Conservation (phyloP, 2,113 vertebrate genomes). For the Hippotragus niger region DNA sequence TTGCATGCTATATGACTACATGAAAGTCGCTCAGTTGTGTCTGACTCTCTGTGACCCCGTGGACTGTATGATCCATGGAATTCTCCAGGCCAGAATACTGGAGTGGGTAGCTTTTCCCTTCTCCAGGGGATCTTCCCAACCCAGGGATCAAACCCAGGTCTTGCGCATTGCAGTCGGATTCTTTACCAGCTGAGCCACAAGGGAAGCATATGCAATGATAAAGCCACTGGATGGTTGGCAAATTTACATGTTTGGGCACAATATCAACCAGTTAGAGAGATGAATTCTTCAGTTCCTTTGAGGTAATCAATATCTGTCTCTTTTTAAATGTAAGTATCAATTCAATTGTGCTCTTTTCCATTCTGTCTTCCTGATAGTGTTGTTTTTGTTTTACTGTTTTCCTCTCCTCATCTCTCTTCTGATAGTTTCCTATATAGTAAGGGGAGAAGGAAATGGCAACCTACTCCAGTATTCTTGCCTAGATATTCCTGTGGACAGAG, state of each 20-base stretch:
- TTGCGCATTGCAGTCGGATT: not conserved
- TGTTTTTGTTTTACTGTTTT: not conserved
- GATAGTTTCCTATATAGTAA: not conserved
- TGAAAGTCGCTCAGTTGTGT: not conserved
- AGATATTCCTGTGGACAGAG: not conserved
- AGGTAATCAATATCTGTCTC: not conserved
- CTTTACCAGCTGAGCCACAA: not conserved
- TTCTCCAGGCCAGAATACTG: not conserved
- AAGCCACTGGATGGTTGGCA: not conserved
- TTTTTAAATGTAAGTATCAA: not conserved
- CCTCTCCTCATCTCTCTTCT: not conserved
- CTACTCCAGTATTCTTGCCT: not conserved
- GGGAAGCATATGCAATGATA: not conserved
- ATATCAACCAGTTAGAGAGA: not conserved
- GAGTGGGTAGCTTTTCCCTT: not conserved
- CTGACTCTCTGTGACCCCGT: not conserved
- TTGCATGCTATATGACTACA: not conserved
- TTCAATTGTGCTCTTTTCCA: not conserved
- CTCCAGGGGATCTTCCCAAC: not conserved
- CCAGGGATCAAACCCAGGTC: not conserved
- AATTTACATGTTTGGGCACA: not conserved
- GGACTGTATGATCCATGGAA: not conserved
- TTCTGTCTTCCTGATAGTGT: not conserved
- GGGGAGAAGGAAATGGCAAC: not conserved
- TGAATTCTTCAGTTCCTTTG: not conserved